These are phyloP conservation scores for Monomorium pharaonis DNA, from an alignment of 1,140 invertebrate genomes.

Conservation along the genomic window DNA sequence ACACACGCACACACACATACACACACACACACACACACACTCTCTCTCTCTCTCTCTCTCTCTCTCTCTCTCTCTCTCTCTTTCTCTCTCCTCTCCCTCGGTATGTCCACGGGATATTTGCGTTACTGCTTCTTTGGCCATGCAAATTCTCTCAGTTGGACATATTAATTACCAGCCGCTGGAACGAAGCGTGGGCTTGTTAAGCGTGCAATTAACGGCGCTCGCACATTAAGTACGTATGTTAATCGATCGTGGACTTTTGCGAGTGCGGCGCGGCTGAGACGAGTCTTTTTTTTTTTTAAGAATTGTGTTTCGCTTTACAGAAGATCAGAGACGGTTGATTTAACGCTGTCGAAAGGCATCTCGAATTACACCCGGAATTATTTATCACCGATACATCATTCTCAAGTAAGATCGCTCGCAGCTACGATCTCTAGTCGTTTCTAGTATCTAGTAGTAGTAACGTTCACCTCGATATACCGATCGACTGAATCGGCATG, in stretches of 20 bases:
- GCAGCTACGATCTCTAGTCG: neutral
- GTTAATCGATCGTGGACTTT: slow-evolving; percentile 13
- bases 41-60: too few relatives aligned
- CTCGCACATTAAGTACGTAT: slow-evolving; percentile 4
- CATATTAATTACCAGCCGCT: slow-evolving; percentile 47
- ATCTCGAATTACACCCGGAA: neutral
- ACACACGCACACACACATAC: too few relatives aligned
- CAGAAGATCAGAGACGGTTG: neutral
- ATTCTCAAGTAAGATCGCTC: neutral
- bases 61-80: too few relatives aligned
- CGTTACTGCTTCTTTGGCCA: slow-evolving; percentile 18
- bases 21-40: too few relatives aligned
- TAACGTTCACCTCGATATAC: slow-evolving; percentile 32
- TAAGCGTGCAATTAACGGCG: slow-evolving; percentile 9
- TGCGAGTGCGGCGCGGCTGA: neutral
- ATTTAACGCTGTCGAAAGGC: neutral
- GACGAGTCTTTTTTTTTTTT: slow-evolving; percentile 18
- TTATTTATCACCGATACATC: neutral
- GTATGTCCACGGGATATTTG: slow-evolving; percentile 30
- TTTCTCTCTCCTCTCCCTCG: too few relatives aligned
- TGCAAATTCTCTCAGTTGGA: slow-evolving; percentile 24
- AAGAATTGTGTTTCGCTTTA: neutral
- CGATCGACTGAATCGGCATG: slow-evolving; percentile 23
- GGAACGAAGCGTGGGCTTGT: neutral
- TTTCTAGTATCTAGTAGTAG: too few relatives aligned